phyloP scores from a whole-genome alignment of 2,888 invertebrate species.

The Brachypalpus laphriformis region DNA sequence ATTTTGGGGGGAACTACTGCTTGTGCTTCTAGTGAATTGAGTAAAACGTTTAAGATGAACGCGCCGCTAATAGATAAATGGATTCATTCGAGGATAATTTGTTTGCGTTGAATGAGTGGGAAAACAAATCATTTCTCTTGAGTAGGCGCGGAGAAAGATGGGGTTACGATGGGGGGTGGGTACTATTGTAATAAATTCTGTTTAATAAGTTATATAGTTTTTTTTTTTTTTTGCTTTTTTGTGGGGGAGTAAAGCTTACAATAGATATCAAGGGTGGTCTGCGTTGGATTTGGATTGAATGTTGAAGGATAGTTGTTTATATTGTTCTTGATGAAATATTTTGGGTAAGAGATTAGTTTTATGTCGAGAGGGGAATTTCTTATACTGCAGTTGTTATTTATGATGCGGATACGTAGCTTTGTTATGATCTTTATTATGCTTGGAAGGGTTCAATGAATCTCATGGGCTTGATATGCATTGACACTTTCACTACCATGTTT shows the following conservation, averaged over 20 bases:
- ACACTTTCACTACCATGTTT: too few species aligned
- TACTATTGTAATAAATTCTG: constrained; percentile 26
- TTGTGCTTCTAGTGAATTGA: not conserved
- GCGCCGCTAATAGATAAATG: constrained; percentile 45
- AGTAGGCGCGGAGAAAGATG: not conserved
- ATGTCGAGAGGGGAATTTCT: not conserved
- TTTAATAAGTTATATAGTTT: constrained; percentile 9
- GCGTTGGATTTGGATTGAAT: constrained; percentile 11
- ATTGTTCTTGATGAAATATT: constrained; percentile 7
- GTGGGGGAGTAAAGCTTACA: constrained; percentile 3
- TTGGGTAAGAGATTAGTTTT: constrained; percentile 17
- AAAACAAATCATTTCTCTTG: constrained; percentile 60
- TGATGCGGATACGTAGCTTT: not conserved
- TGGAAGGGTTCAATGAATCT: not conserved
- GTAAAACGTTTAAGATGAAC: constrained; percentile 52
- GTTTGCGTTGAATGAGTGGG: constrained; percentile 63
- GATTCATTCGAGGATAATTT: constrained; percentile 59
- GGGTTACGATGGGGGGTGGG: not conserved
- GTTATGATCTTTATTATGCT: not conserved
- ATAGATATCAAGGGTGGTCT: not conserved
- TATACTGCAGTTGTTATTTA: not conserved
- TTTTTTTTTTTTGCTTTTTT: not conserved
- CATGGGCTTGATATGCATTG: not conserved
- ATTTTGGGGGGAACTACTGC: not conserved
- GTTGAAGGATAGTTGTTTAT: constrained; percentile 20